Conservation (phyloP, 2,113 vertebrate species). For the Pantherophis guttatus region DNA sequence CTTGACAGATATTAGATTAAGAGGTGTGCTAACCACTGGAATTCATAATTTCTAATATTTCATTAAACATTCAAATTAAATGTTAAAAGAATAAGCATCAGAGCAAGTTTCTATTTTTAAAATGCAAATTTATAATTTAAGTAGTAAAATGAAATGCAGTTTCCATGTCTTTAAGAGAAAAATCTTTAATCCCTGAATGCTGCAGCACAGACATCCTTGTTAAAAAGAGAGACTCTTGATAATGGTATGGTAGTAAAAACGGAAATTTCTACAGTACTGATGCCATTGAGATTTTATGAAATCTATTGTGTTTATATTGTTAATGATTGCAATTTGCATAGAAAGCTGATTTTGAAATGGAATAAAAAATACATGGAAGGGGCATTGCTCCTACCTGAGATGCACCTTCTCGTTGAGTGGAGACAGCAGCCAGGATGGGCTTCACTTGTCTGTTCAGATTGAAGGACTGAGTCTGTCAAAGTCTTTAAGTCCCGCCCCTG, state of each 20-base stretch:
- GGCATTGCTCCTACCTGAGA: too few relatives aligned
- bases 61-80: neutral
- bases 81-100: neutral
- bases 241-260: neutral
- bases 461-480: too few relatives aligned
- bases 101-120: neutral
- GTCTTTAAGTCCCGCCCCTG: too few relatives aligned
- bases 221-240: neutral
- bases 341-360: too few relatives aligned
- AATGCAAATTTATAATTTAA: neutral
- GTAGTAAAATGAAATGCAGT: neutral
- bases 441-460: too few relatives aligned
- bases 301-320: neutral
- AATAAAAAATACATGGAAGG: too few relatives aligned
- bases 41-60: neutral
- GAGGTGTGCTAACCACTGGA: neutral
- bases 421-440: too few relatives aligned
- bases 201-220: neutral
- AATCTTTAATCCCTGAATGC: neutral
- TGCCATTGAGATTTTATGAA: neutral
- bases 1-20: neutral
- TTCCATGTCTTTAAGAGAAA: neutral
- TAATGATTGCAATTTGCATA: neutral
- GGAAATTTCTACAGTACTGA: neutral
- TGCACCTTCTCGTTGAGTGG: too few relatives aligned